A percentile compares a stretch with the other conserved stretches of the same genome.
phyloP scores from a whole-genome alignment of 2,113 vertebrate species.

The Eidolon helvum region DNA sequence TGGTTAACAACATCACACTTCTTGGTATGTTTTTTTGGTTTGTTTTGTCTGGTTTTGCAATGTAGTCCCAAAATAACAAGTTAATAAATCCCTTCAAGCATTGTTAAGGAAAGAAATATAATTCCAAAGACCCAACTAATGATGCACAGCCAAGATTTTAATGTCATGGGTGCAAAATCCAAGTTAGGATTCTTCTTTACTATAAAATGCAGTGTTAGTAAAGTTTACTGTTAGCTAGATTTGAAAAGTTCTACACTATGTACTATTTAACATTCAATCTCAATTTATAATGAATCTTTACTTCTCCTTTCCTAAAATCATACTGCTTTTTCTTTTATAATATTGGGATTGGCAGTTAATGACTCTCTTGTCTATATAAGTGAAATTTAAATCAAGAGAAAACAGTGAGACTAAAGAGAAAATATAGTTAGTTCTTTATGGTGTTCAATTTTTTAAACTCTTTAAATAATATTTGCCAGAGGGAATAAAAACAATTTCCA shows the following conservation, averaged over 20 bases:
- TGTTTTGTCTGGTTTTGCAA: neutral
- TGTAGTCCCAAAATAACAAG: neutral
- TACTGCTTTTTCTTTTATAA: neutral
- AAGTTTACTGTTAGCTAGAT: neutral
- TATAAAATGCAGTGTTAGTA: neutral
- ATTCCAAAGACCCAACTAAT: neutral
- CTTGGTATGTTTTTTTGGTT: neutral
- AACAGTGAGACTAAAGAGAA: neutral
- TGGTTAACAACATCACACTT: neutral
- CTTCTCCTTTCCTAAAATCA: neutral
- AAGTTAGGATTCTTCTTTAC: neutral
- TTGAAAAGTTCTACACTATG: neutral
- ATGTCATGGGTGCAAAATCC: accelerated
- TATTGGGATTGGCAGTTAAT: neutral
- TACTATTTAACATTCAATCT: neutral
- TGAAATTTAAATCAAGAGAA: neutral
- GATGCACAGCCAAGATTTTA: neutral
- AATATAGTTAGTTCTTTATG: neutral
- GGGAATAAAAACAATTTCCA: neutral
- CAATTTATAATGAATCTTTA: neutral
- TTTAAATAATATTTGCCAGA: neutral
- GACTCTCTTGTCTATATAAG: neutral
- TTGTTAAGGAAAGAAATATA: neutral
- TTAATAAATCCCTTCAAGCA: neutral
- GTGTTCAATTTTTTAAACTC: neutral